Percentiles rank a stretch among this genome's conserved stretches.
Conservation (phyloP, 1,140 invertebrate genomes). For the Ceratitis capitata region DNA sequence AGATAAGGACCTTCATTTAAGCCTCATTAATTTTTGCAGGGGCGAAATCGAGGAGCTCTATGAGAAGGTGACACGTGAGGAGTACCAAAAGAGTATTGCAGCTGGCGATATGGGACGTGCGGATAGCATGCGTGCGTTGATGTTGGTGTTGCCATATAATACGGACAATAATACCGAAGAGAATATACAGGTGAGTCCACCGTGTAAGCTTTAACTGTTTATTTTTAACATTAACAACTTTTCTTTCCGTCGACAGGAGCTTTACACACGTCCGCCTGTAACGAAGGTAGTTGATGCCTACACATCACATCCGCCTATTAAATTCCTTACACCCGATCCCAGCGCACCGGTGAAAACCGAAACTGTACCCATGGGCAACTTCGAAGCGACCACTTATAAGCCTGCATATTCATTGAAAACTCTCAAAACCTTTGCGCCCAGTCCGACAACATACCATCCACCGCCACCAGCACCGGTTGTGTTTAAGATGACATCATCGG, state of each 20-base stretch:
- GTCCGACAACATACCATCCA: conserved; percentile 62
- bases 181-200: conserved; percentile 54
- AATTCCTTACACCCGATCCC: conserved; percentile 57
- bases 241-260: conserved; percentile 48
- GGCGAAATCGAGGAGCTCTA: conserved; percentile 70
- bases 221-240: background rate
- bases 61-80: conserved; percentile 68
- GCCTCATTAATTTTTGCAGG: conserved; percentile 47
- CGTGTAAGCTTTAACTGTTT: background rate
- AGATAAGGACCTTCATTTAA: background rate
- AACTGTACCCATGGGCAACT: conserved; percentile 47
- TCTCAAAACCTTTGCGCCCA: conserved; percentile 38
- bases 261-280: conserved; percentile 60
- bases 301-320: conserved; percentile 56
- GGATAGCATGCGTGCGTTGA: conserved; percentile 68
- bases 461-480: conserved; percentile 51
- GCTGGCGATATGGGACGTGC: conserved; percentile 64
- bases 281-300: conserved; percentile 61
- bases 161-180: conserved; percentile 65
- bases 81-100: conserved; percentile 62
- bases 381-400: conserved; percentile 61
- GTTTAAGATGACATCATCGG: conserved; percentile 50
- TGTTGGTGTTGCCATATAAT: conserved; percentile 70
- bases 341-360: conserved; percentile 48
- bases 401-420: conserved; percentile 46